Evolutionary conservation across 1,140 invertebrate genomes (phyloP).

Genomic region (Drosophila saltans): DNA sequence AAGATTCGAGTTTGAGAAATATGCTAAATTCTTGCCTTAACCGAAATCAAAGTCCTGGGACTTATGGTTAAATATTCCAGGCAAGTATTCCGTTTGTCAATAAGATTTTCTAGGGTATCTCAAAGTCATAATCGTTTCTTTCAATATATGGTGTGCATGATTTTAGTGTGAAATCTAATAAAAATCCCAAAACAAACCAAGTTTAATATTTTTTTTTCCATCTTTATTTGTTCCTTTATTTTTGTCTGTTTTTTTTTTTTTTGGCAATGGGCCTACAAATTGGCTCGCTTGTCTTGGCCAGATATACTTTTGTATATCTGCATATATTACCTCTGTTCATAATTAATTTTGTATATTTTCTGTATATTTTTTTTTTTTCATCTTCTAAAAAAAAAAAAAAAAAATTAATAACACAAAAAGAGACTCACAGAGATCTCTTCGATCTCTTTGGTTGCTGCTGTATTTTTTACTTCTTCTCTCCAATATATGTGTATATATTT

Average conservation of each 20-base stretch:
- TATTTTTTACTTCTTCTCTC: slow-evolving; percentile 49
- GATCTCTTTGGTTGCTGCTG: slow-evolving; percentile 19
- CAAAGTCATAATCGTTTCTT: not conserved
- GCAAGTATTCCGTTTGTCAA: not conserved
- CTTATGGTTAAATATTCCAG: no score
- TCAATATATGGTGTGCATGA: not conserved
- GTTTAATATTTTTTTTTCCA: slow-evolving; percentile 1
- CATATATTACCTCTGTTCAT: slow-evolving; percentile 60
- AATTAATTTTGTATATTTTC: slow-evolving; percentile 62
- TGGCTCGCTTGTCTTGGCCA: slow-evolving; percentile 64
- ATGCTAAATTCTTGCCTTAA: no score
- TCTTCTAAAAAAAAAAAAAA: slow-evolving; percentile 7
- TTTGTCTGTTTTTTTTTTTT: slow-evolving; percentile 27
- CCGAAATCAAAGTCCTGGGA: no score
- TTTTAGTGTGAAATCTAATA: slow-evolving; percentile 25
- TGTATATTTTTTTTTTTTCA: not conserved
- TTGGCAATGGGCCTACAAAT: slow-evolving; percentile 76
- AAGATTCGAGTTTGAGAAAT: no score
- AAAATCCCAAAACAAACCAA: slow-evolving; percentile 7
- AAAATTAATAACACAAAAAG: slow-evolving; percentile 21
- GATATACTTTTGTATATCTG: slow-evolving; percentile 24
- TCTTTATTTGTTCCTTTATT: slow-evolving; percentile 10
- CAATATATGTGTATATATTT: slow-evolving; percentile 9
- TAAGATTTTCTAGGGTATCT: not conserved
- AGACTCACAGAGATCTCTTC: slow-evolving; percentile 17